phyloP scores from a whole-genome alignment of 2,113 vertebrate species.

The rabbit (Oryctolagus cuniculus) region DNA sequence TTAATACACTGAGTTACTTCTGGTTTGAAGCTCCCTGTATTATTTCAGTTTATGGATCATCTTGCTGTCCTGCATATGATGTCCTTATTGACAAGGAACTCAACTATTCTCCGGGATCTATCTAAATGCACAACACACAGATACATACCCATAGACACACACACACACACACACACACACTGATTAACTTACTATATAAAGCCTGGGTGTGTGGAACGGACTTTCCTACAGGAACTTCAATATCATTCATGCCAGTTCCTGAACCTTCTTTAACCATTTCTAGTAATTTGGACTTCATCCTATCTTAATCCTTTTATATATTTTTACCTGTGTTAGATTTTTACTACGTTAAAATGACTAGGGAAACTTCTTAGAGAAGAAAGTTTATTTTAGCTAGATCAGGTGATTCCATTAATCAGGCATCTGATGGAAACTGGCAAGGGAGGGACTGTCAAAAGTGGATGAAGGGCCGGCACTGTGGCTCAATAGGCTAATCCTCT shows the following conservation, averaged over 20 bases:
- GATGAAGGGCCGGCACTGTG: too few relatives aligned
- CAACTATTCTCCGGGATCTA: background rate
- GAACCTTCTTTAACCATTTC: conserved; percentile 38
- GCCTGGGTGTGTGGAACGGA: background rate
- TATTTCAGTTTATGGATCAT: background rate
- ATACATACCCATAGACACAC: background rate
- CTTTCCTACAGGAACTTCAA: conserved; percentile 14
- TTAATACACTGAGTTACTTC: background rate
- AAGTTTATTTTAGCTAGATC: too few relatives aligned
- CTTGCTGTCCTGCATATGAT: background rate
- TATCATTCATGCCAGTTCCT: conserved; percentile 17
- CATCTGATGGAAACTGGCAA: too few relatives aligned
- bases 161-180: background rate
- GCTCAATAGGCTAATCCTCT: too few relatives aligned
- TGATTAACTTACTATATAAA: background rate
- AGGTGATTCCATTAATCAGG: too few relatives aligned
- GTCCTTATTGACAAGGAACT: background rate
- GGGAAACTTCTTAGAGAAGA: too few relatives aligned
- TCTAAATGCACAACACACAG: background rate
- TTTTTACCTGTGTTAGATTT: too few relatives aligned
- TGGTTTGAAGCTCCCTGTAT: background rate
- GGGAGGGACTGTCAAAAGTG: too few relatives aligned
- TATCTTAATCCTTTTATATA: background rate
- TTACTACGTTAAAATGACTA: too few relatives aligned
- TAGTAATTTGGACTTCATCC: conserved; percentile 7